Base-by-base conservation (phyloP, 2,113 vertebrate genomes). In the Catagonus wagneri region DNA sequence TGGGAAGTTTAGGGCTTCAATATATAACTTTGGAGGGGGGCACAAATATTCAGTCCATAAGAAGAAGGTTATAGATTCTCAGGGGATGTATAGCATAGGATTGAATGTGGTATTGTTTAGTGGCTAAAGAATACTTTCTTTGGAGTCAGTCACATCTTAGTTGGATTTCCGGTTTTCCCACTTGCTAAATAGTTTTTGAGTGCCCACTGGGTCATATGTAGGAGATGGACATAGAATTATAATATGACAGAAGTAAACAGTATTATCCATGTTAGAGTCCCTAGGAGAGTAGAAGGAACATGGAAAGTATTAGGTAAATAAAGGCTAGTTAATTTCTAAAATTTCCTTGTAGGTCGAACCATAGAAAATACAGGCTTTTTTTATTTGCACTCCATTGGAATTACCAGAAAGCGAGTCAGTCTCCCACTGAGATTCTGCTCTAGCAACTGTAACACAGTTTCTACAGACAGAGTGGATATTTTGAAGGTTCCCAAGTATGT, bases 121-220 rank as follows among this genome's bases (percentile, higher is more conserved):
- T 32, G 34, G 29, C 16, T 72, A 16, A 68, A 84, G 12, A 92
- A 10, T 74, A 71, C 17, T 29, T 13, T 56, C n/a, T 91, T 60
- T 63, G 19, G 16, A 74, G 20, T 78, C 29, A 71, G 3, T 69
- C 17, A 56, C 1, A 44, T 93, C 27, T 76, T 78, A 56, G 15
- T 91, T 94, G 76, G 39, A 75, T 75, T 88, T 86, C 56, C 71
- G 15, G 3, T 71, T 92, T 92, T 78, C 15, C 16, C 52, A 60
- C 32, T 86, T 93, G 13, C 12, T n/a, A 74, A 69, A 9, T 75
- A 39, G 34, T 54, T 90, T 69, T 69, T 86, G 1, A 74, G 19
- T 71, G 44, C 75, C 32, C 90, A 3, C 12, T 71, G 60, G 1
- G 3, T 81, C 66, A 32, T 93, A 17, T 75, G 13, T 83, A 61